Base-by-base conservation (phyloP, 2,113 vertebrate genomes). In the Heterotilapia buettikoferi region DNA sequence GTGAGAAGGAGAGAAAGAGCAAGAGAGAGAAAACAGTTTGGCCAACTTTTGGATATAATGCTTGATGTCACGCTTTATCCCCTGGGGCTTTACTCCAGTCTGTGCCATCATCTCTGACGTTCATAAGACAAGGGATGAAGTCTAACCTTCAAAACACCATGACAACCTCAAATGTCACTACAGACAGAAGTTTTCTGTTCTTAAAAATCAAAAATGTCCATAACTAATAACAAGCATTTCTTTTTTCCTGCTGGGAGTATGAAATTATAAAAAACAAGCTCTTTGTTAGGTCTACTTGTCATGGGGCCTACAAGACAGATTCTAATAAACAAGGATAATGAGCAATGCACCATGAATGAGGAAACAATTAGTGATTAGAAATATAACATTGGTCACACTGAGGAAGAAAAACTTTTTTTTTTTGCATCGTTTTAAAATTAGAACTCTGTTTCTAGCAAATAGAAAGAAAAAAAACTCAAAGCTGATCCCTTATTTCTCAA, bases 1-100 rank as follows among this genome's bases (percentile, higher is more conserved):
- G 6, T 16, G 4, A 2, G 54, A 29, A 1, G 4, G 31, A n/a
- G 59, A 63, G 29, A 63, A 1, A 66, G 18, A 38, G 61, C 9
- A 4, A 66, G 10, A n/a, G 61, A 7, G 61, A n/a, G 61, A 66
- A 66, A 91, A 79, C 40, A 81, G 38, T 93, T 87, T 89, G 68
- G 45, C 88, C 61, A 89, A 92, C 86, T 94, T 93, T 89, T 66
- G 88, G 84, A 91, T 84, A 57, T 29, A 63, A 84, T 26, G n/a
- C 80, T 79, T 88, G 82, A 87, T 87, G 87, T 91, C 82, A 89
- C 78, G 76, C 40, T 90, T 80, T 43, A 5, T 45, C 53, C 82
- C 90, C 54, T 11, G 40, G 81, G 88, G 93, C 66, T 53, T 68
- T 31, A 31, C 7, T 59, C 59, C 80, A 73, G 13, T 61, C 83